phyloP scores from a whole-genome alignment of 2,888 invertebrate genomes.

The Meganola albula region DNA sequence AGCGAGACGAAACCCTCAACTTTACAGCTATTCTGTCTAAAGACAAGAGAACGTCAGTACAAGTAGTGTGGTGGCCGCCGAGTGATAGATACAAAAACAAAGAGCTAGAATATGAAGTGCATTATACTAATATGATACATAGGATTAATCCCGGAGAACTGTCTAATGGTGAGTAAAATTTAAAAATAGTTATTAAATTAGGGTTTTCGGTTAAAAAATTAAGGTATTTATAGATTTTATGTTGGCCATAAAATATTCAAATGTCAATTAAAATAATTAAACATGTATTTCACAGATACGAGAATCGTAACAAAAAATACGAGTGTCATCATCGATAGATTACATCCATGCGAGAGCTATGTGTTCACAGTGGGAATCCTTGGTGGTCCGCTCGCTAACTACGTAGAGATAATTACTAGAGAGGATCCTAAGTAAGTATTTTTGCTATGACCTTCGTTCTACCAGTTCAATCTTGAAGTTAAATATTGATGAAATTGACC shows the following conservation, averaged over 20 bases:
- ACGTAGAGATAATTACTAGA: constrained; percentile 76
- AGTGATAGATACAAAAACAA: constrained; percentile 65
- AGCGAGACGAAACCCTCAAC: constrained; percentile 68
- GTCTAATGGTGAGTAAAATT: constrained; percentile 73
- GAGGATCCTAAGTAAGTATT: constrained; percentile 76
- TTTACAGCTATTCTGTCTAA: constrained; percentile 70
- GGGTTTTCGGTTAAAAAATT: too few species aligned
- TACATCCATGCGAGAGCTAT: constrained; percentile 86
- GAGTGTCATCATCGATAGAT: constrained; percentile 74
- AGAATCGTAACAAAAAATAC: constrained; percentile 57
- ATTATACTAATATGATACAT: constrained; percentile 78
- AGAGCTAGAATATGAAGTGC: constrained; percentile 80
- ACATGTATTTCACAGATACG: constrained; percentile 38
- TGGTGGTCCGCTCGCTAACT: constrained; percentile 81
- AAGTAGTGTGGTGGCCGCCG: constrained; percentile 82
- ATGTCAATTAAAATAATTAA: neutral
- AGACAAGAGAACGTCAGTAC: constrained; percentile 78
- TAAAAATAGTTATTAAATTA: too few species aligned
- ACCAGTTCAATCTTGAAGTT: too few species aligned
- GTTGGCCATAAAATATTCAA: neutral
- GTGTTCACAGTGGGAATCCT: constrained; percentile 83
- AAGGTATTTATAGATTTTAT: too few species aligned
- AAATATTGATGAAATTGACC: too few species aligned
- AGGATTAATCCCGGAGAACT: constrained; percentile 56
- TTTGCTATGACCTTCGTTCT: too few species aligned